Evolutionary conservation across 2,113 vertebrate species (phyloP).

Genomic region (Sprattus sprattus): DNA sequence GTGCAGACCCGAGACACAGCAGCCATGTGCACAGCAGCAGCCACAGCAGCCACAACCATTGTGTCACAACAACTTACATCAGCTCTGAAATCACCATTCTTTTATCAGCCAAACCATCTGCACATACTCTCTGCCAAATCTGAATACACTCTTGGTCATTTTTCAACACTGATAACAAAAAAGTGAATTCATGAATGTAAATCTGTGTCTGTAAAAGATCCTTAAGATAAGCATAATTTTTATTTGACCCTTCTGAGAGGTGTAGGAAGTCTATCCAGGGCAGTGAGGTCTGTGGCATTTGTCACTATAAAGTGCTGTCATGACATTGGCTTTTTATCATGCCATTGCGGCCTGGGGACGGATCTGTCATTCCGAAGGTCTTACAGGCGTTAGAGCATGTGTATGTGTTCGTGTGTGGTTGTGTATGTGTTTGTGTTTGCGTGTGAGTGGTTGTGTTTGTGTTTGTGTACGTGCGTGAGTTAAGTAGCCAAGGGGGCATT

Average conservation of each 20-base stretch:
- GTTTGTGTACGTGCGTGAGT: not conserved
- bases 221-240: not conserved
- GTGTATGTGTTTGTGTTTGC: not conserved
- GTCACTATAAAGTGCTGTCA: slow-evolving; percentile 16
- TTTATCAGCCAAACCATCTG: slow-evolving; percentile 2
- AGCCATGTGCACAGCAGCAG: no score
- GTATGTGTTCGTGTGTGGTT: not conserved
- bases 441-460: not conserved
- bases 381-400: slow-evolving; percentile 13
- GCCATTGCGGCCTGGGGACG: slow-evolving; percentile 21
- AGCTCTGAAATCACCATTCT: slow-evolving; percentile 31
- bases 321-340: slow-evolving; percentile 31
- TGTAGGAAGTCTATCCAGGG: not conserved
- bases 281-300: not conserved
- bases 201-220: not conserved
- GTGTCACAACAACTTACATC: slow-evolving; percentile 42
- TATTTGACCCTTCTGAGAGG: not conserved
- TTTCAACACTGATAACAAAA: not conserved
- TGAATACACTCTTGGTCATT: not conserved
- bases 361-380: slow-evolving; percentile 34
- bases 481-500: slow-evolving; percentile 24
- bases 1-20: slow-evolving; percentile 41
- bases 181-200: not conserved
- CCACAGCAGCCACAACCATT: no score
- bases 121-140: not conserved